Evolutionary conservation across 2,888 invertebrate genomes (phyloP).

Genomic region (Tetragonisca angustula): DNA sequence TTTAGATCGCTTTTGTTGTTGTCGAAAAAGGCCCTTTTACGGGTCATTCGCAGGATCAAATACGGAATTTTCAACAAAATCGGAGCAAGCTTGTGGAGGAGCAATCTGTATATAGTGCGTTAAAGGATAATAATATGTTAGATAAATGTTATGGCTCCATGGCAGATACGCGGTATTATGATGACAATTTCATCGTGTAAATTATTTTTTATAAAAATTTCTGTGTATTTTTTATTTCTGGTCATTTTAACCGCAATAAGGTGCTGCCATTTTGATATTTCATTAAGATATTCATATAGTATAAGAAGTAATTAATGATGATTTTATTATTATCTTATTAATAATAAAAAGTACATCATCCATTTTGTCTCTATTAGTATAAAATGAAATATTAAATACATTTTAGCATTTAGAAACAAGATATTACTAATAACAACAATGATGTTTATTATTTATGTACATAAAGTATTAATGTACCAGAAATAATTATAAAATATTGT

Average conservation of each 20-base stretch:
- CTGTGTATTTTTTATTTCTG: slow-evolving; percentile 12
- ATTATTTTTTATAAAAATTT: slow-evolving; percentile 36
- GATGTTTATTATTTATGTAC: slow-evolving; percentile 1
- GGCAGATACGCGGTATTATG: slow-evolving; percentile 35
- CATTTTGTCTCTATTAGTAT: not conserved
- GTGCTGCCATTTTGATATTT: slow-evolving; percentile 25
- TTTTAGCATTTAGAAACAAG: not conserved
- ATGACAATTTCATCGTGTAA: slow-evolving; percentile 30
- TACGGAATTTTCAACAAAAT: slow-evolving; percentile 62
- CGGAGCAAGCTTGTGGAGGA: slow-evolving; percentile 71
- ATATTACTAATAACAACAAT: not conserved
- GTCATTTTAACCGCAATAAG: not conserved
- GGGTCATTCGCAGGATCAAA: slow-evolving; percentile 70
- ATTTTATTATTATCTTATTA: not conserved
- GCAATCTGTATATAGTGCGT: slow-evolving; percentile 77
- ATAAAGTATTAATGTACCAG: slow-evolving; percentile 32
- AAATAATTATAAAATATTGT: slow-evolving; percentile 22
- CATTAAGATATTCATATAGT: not conserved
- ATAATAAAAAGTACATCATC: not conserved
- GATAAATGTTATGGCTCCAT: slow-evolving; percentile 59
- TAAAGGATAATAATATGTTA: slow-evolving; percentile 46
- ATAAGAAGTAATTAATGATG: not conserved
- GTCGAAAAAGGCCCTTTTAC: slow-evolving; percentile 77
- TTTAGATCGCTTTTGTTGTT: slow-evolving; percentile 78
- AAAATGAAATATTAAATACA: not conserved